Conservation (phyloP, 2,888 invertebrate species). For the Brenthis ino region DNA sequence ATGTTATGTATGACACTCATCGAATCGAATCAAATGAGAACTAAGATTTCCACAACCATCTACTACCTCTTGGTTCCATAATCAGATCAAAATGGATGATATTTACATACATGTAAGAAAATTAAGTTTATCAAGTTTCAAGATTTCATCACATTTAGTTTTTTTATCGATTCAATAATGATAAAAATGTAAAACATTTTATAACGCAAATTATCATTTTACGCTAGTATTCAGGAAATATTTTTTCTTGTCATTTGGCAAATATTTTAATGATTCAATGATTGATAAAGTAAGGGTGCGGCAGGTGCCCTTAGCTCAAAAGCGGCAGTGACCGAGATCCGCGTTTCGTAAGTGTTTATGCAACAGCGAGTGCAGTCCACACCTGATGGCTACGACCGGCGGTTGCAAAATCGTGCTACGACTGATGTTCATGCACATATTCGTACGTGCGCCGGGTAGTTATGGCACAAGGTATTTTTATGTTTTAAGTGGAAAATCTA, state of each 20-base stretch:
- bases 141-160: too few relatives aligned
- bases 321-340: conserved; percentile 80
- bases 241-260: conserved; percentile 18
- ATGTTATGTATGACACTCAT: too few relatives aligned
- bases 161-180: too few relatives aligned
- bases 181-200: not conserved
- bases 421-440: conserved; percentile 54
- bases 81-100: too few relatives aligned
- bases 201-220: not conserved
- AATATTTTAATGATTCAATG: conserved; percentile 35
- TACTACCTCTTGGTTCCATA: too few relatives aligned
- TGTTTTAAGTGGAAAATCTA: conserved; percentile 6
- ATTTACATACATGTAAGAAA: too few relatives aligned
- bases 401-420: conserved; percentile 65
- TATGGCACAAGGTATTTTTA: conserved; percentile 43
- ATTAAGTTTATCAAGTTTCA: too few relatives aligned
- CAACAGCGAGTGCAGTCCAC: conserved; percentile 74
- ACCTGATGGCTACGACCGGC: conserved; percentile 67
- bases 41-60: too few relatives aligned
- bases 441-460: conserved; percentile 48
- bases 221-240: not conserved
- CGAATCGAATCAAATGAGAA: too few relatives aligned
- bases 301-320: conserved; percentile 58
- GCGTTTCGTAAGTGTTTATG: conserved; percentile 75
- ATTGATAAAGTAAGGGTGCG: conserved; percentile 50